Evolutionary conservation across 2,888 invertebrate species (phyloP).

Genomic region (Diogma glabrata): DNA sequence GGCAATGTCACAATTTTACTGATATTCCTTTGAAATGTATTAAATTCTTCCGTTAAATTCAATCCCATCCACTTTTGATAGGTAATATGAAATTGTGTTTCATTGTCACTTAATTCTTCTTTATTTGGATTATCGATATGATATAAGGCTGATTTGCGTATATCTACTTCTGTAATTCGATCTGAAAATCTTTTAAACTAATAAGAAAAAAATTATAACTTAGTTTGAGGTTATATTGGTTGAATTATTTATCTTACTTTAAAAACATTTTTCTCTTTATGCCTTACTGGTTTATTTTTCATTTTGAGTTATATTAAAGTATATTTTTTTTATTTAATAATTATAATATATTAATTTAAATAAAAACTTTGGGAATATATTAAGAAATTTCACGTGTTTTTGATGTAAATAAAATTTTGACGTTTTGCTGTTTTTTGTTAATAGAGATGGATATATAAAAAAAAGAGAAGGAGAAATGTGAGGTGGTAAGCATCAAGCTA

Average conservation of each 20-base stretch:
- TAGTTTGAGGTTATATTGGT: background rate
- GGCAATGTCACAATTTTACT: slow-evolving; percentile 67
- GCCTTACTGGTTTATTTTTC: slow-evolving; percentile 60
- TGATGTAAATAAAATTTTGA: no score
- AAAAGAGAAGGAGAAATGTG: no score
- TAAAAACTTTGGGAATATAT: no score
- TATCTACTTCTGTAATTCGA: slow-evolving; percentile 71
- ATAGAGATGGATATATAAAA: no score
- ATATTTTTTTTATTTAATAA: no score
- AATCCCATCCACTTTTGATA: slow-evolving; percentile 82
- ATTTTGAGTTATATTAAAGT: slow-evolving; percentile 39
- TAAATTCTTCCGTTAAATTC: slow-evolving; percentile 74
- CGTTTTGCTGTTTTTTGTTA: no score
- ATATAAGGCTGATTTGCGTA: slow-evolving; percentile 70
- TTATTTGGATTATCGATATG: slow-evolving; percentile 67
- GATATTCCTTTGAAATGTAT: slow-evolving; percentile 63
- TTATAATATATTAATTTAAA: no score
- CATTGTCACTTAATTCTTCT: slow-evolving; percentile 54
- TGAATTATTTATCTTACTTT: slow-evolving; percentile 43
- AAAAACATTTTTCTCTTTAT: slow-evolving; percentile 66
- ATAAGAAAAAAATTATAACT: background rate
- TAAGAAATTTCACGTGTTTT: no score
- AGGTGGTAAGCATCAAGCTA: no score
- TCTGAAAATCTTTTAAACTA: slow-evolving; percentile 84
- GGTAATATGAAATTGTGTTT: slow-evolving; percentile 71